Percentiles rank a stretch among this genome's conserved stretches.
phyloP scores from a whole-genome alignment of 1,140 invertebrate genomes.

The Drosophila elegans region DNA sequence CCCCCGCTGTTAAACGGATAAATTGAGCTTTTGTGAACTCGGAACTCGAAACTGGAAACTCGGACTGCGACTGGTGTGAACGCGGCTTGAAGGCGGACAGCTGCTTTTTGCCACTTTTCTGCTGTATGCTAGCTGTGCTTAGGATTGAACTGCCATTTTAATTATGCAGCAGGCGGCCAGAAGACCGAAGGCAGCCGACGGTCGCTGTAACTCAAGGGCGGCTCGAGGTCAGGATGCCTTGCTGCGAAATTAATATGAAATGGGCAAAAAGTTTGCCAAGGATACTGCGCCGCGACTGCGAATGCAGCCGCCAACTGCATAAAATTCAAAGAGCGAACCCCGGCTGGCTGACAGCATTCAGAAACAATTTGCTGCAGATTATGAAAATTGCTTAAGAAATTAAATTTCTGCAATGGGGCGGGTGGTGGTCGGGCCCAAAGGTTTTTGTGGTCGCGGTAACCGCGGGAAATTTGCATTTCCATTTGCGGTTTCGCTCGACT shows the following conservation, averaged over 20 bases:
- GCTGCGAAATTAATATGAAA: constrained; percentile 76
- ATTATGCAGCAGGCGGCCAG: constrained; percentile 63
- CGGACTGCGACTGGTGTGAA: constrained; percentile 18
- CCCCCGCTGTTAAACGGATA: constrained; percentile 30
- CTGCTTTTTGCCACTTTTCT: constrained; percentile 14
- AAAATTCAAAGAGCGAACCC: constrained; percentile 70
- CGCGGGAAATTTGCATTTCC: constrained; percentile 77
- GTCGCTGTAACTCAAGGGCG: constrained; percentile 51
- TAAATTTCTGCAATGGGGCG: constrained; percentile 77
- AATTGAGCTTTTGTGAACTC: constrained; percentile 22
- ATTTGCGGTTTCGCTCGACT: constrained; percentile 66
- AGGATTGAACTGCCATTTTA: constrained; percentile 73
- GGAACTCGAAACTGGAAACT: neutral
- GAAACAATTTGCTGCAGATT: constrained; percentile 84
- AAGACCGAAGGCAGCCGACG: constrained; percentile 7
- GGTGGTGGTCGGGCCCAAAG: constrained; percentile 35
- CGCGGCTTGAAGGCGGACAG: constrained; percentile 9
- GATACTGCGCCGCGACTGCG: constrained; percentile 21
- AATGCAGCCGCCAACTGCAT: constrained; percentile 73
- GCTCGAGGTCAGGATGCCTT: constrained; percentile 44
- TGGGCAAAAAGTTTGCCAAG: constrained; percentile 63
- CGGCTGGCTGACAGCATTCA: constrained; percentile 68
- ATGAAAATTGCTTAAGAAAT: constrained; percentile 84
- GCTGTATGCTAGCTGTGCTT: constrained; percentile 33
- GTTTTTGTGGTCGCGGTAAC: constrained; percentile 64